Evolutionary conservation across 2,797 vertebrate species (phyloP), one percentile per base, ranked within the genome.

Genomic region (Helicolenus hilgendorfi): DNA sequence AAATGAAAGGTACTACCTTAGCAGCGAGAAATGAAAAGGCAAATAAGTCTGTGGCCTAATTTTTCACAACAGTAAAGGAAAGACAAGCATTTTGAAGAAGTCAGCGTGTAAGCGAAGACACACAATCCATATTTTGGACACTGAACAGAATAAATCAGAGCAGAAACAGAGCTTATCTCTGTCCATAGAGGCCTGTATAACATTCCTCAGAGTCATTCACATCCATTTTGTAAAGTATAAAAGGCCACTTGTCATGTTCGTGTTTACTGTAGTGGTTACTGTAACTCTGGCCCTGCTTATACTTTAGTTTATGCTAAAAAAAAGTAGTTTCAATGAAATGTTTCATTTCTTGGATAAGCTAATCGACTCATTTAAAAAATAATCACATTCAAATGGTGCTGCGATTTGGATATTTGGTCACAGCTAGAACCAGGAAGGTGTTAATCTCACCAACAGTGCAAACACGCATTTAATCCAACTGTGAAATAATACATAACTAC

Each of bases 381-480:
- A 53, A 79, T 8, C 31, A 45, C 27, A 63, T 70, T 72, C 13
- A 38, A 36, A 31, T 18, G 11, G 20, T 27, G 56, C 9, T 45
- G 4, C 2, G 0, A 7, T n/a, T 31, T 33, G 26, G 4, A 24
- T 18, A 26, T 41, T 27, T 3, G 15, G 15, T 72, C 26, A 64
- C 27, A 75, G n/a, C n/a, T 63, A 68, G 22, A 82, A 55, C 11
- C 18, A 33, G 29, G 6, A 35, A 53, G 6, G 11, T 45, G 62
- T 78, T 82, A 65, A 76, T 76, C 36, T 67, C 13, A 65, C 24
- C 55, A 59, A 56, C 27, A 53, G 26, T 38, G 20, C n/a, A 65
- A 62, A 71, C 24, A 14, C 15, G 4, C 38, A 27, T 69, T 76
- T 79, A 60, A 76, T 76, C 45, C 60, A 72, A 58, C 36, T 81